Conservation (phyloP, 1,140 invertebrate genomes). For the Metaphire vulgaris region DNA sequence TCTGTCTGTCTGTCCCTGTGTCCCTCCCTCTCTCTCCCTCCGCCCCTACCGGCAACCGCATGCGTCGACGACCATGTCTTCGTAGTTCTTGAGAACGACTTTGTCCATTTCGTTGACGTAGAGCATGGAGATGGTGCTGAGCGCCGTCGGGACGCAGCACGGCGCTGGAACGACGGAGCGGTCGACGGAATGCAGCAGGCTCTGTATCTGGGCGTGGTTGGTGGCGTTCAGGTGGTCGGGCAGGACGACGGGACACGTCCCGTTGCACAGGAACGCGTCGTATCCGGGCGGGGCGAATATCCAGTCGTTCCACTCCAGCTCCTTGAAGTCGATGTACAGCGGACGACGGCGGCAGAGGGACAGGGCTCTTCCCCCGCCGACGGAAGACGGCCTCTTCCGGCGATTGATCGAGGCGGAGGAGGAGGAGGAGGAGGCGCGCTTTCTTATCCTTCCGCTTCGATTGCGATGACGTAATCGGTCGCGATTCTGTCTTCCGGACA, state of each 20-base stretch:
- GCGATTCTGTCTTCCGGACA: no score
- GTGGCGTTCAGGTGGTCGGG: constrained; percentile 89
- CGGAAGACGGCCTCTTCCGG: no score
- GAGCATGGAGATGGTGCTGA: constrained; percentile 59
- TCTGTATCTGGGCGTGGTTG: constrained; percentile 97
- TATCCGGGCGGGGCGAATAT: constrained; percentile 96
- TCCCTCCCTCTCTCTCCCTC: no score
- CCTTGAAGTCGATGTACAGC: constrained; percentile 88
- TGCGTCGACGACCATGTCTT: constrained; percentile 62
- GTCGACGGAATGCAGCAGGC: constrained; percentile 84
- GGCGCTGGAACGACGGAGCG: constrained; percentile 62
- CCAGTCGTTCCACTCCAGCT: constrained; percentile 98
- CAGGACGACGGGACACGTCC: constrained; percentile 86
- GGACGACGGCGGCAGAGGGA: constrained; percentile 76
- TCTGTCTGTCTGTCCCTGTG: no score
- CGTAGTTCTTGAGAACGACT: constrained; percentile 63
- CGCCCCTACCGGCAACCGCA: constrained; percentile 68
- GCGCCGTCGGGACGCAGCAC: constrained; percentile 63
- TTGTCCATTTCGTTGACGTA: constrained; percentile 61
- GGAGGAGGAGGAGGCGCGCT: no score
- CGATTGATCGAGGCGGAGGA: no score
- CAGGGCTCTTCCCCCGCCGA: no score
- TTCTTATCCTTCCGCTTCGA: no score
- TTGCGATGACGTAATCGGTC: no score
- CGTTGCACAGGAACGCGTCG: constrained; percentile 89